Conservation (phyloP, 2,797 vertebrate genomes). For the Scarus forsteni region DNA sequence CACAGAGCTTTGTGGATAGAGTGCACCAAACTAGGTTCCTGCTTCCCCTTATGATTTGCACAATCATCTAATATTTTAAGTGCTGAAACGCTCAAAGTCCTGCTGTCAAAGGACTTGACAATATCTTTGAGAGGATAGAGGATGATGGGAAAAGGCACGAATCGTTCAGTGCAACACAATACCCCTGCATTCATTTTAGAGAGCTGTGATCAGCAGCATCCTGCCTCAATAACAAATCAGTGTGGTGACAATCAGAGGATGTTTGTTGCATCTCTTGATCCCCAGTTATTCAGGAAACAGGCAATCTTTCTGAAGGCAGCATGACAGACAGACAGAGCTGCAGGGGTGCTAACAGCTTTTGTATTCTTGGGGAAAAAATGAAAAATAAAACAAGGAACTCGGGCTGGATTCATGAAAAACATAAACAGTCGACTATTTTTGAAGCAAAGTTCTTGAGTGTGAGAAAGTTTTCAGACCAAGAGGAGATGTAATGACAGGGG, state of each 20-base stretch:
- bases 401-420: background rate
- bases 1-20: conserved; percentile 4
- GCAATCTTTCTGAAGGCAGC: conserved; percentile 2
- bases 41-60: background rate
- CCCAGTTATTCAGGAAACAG: background rate
- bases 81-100: conserved; percentile 8
- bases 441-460: background rate
- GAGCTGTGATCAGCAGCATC: conserved; percentile 3
- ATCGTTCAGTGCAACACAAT: conserved; percentile 1
- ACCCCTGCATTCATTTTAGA: conserved; percentile 4
- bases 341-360: background rate
- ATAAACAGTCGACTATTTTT: background rate
- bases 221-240: conserved; percentile 25
- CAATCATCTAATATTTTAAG: conserved; percentile 1
- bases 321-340: conserved; percentile 3
- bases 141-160: conserved; percentile 11
- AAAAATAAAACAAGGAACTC: background rate
- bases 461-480: background rate
- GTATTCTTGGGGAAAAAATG: background rate
- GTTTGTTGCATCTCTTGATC: conserved; percentile 4
- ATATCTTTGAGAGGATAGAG: conserved; percentile 7
- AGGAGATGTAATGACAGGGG: background rate
- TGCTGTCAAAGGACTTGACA: background rate
- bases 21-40: background rate
- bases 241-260: conserved; percentile 7